Base-by-base conservation (phyloP, 2,113 vertebrate genomes). In the Hymenochirus boettgeri region DNA sequence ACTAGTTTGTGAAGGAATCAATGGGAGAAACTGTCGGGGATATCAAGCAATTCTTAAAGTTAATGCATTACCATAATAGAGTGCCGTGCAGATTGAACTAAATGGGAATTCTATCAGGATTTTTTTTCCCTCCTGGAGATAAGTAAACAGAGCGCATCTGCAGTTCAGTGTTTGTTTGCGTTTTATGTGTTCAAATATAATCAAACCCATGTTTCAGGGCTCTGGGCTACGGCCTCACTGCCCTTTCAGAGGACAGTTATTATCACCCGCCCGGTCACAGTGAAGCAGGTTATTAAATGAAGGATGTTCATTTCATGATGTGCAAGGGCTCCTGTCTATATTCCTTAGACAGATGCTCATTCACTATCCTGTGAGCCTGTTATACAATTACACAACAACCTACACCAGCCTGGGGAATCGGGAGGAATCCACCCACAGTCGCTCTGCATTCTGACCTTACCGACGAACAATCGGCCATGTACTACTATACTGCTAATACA, bases 231-330 rank as follows among this genome's bases (percentile, higher is more conserved):
- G 46, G 47, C 45, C 64, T 58, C 22, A 50, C 21, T 57, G 45
- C 46, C 64, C 29, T 29, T 66, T 23, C 23, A 9, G 45, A 53
- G 56, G 46, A 48, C 45, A 53, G 56, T 45, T 53, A 69, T 69
- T 69, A 69, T 69, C 37, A 37, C 48, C 15, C 31, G 47, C 47
- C 37, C 60, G 57, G 25, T 42, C 52, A 31, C 47, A 53, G 8
- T n/a, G n/a, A 33, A 48, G 48, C 56, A 60, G 33, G 57, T 69
- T 69, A 60, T 69, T 39, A 69, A 69, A 47, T 66, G 18, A 23
- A 66, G 22, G 64, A 58, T 58, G 50, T n/a, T 21, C 55, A 66
- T 58, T 22, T 17, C 25, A 23, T n/a, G 51, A 23, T 11, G 27
- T 31, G 33, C 48, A 42, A 25, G 65, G 65, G 35, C 26, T 23